A percentile compares a stretch with the other conserved stretches of the same genome.
Conservation (phyloP, 2,888 invertebrate species). For the Acleris emargana region DNA sequence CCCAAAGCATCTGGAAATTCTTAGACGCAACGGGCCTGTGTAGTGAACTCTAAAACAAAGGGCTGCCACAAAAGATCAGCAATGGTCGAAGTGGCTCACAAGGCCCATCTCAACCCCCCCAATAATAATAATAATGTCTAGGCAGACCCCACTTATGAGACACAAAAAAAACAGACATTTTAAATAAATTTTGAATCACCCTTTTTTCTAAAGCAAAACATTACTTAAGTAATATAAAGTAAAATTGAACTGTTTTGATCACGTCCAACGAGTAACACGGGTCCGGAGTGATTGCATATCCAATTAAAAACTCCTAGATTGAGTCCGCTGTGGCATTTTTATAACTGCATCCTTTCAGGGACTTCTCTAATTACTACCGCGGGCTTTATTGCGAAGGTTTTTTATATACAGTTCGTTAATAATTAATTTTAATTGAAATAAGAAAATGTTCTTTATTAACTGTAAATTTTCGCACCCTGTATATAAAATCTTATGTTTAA, state of each 20-base stretch:
- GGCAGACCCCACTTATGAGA: too few species aligned
- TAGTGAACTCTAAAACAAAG: too few species aligned
- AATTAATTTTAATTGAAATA: too few species aligned
- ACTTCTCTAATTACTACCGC: constrained; percentile 66
- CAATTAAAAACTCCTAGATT: constrained; percentile 61
- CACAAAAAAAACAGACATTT: not conserved
- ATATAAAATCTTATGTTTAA: too few species aligned
- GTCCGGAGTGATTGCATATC: constrained; percentile 52
- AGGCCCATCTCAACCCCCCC: too few species aligned
- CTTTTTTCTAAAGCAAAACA: not conserved
- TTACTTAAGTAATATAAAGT: not conserved
- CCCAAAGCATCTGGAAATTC: too few species aligned
- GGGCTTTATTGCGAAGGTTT: constrained; percentile 30
- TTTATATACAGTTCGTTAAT: constrained; percentile 20
- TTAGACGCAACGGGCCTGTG: too few species aligned
- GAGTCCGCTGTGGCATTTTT: constrained; percentile 54
- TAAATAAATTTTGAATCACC: not conserved
- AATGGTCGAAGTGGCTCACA: too few species aligned
- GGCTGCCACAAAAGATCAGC: too few species aligned
- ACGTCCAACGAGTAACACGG: constrained; percentile 9
- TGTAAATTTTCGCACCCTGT: too few species aligned
- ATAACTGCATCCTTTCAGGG: constrained; percentile 37
- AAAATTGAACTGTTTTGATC: constrained; percentile 4
- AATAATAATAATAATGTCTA: too few species aligned
- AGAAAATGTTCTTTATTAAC: too few species aligned